Conservation (phyloP, 1,140 invertebrate genomes). For the Drosophila arizonae region DNA sequence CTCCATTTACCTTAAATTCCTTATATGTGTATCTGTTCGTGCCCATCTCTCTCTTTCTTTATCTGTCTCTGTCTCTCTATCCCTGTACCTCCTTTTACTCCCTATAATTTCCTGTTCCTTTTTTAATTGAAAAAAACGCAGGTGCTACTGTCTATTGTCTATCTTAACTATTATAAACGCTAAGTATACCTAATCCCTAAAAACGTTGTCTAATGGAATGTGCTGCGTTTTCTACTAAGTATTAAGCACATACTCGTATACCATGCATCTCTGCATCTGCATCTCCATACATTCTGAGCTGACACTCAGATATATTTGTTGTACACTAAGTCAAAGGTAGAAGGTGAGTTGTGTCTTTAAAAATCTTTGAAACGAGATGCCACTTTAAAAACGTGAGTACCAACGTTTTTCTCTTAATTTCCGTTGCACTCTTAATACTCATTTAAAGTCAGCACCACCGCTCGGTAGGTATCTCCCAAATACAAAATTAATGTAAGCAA, state of each 20-base stretch:
- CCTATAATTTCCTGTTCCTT: constrained; percentile 26
- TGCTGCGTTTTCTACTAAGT: constrained; percentile 53
- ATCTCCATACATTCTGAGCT: constrained; percentile 12
- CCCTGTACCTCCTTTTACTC: constrained; percentile 18
- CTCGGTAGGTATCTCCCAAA: constrained; percentile 51
- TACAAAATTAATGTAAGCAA: neutral
- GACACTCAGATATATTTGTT: neutral
- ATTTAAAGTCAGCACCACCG: neutral
- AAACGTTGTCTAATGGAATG: constrained; percentile 56
- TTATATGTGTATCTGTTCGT: constrained; percentile 45
- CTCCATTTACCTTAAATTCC: constrained; percentile 46
- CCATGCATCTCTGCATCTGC: constrained; percentile 27
- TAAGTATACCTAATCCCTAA: constrained; percentile 40
- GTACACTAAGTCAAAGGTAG: neutral
- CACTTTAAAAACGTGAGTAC: constrained; percentile 18
- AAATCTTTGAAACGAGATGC: no score
- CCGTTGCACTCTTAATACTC: constrained; percentile 30
- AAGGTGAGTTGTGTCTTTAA: constrained; percentile 45
- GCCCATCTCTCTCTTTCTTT: constrained; percentile 26
- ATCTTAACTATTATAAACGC: constrained; percentile 30
- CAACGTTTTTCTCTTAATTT: constrained; percentile 8
- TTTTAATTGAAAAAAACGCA: constrained; percentile 26
- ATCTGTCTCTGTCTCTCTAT: constrained; percentile 14
- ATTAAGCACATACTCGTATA: constrained; percentile 44
- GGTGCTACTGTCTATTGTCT: constrained; percentile 44